These are phyloP conservation scores for Drosophila borealis DNA, from an alignment of 2,888 invertebrate species.

Conservation along the genomic window DNA sequence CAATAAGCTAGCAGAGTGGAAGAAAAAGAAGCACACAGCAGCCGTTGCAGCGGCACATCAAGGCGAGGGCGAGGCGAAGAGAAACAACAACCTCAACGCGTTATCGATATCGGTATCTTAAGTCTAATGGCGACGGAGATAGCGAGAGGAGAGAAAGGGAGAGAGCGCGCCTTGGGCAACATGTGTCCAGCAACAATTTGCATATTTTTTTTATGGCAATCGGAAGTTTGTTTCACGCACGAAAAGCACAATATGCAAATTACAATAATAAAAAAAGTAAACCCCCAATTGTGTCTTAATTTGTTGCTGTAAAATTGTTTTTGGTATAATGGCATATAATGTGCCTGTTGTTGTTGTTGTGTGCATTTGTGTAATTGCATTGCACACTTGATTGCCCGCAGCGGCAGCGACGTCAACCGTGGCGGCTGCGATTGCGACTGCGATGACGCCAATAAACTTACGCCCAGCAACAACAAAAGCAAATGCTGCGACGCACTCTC, in stretches of 20 bases:
- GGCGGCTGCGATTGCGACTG: conserved; percentile 20
- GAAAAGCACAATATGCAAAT: conserved; percentile 16
- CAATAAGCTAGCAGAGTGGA: conserved; percentile 18
- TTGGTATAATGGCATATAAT: conserved; percentile 31
- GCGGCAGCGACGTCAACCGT: conserved; percentile 23
- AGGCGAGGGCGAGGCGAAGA: conserved; percentile 1
- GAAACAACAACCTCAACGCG: not conserved
- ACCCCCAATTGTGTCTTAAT: conserved; percentile 20
- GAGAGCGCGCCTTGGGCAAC: conserved; percentile 38
- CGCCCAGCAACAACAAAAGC: conserved; percentile 42
- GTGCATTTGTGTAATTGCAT: conserved; percentile 76
- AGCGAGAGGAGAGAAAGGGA: not conserved
- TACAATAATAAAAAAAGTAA: conserved; percentile 1
- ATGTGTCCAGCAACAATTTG: conserved; percentile 62
- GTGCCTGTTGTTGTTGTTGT: conserved; percentile 31
- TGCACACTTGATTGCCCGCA: conserved; percentile 76
- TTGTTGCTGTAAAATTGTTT: conserved; percentile 6
- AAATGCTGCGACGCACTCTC: conserved; percentile 22
- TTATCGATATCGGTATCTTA: conserved; percentile 17
- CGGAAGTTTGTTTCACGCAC: conserved; percentile 62
- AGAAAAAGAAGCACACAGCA: conserved; percentile 4
- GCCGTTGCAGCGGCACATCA: conserved; percentile 5
- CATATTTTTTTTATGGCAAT: conserved; percentile 39
- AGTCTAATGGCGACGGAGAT: not conserved
- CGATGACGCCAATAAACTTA: conserved; percentile 75